Evolutionary conservation across 2,113 vertebrate species (phyloP).

Genomic region (Tamias sibiricus): DNA sequence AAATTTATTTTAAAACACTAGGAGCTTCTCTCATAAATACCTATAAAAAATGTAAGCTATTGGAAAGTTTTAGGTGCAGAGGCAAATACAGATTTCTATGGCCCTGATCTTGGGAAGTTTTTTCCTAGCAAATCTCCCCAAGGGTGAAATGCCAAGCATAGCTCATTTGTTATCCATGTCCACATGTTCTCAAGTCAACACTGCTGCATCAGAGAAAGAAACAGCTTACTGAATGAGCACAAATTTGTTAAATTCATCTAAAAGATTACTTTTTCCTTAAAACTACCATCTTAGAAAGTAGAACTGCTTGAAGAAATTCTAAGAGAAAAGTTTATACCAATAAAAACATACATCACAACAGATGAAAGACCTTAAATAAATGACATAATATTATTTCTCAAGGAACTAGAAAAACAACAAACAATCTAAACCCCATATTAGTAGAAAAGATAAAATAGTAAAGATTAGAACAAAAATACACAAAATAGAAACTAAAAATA

Average conservation of each 20-base stretch:
- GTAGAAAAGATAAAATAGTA: not conserved
- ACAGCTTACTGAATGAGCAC: fast-evolving
- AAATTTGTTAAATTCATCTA: not conserved
- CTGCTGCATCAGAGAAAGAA: not conserved
- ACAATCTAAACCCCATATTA: not conserved
- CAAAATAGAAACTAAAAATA: not conserved
- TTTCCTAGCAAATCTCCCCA: not conserved
- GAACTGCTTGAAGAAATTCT: not conserved
- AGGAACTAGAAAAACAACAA: not conserved
- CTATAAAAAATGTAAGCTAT: not conserved
- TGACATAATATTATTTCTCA: not conserved
- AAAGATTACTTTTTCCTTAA: not conserved
- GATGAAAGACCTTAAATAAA: not conserved
- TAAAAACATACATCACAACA: not conserved
- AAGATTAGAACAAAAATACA: not conserved
- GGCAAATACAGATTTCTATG: not conserved
- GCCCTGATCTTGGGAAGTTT: not conserved
- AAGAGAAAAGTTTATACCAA: not conserved
- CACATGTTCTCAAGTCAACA: not conserved
- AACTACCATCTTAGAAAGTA: not conserved
- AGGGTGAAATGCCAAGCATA: not conserved
- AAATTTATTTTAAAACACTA: not conserved
- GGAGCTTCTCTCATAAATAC: not conserved
- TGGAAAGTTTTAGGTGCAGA: not conserved
- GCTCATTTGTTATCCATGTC: not conserved